These are phyloP conservation scores for Brienomyrus brachyistius DNA, from an alignment of 2,113 vertebrate species.

Conservation along the genomic window DNA sequence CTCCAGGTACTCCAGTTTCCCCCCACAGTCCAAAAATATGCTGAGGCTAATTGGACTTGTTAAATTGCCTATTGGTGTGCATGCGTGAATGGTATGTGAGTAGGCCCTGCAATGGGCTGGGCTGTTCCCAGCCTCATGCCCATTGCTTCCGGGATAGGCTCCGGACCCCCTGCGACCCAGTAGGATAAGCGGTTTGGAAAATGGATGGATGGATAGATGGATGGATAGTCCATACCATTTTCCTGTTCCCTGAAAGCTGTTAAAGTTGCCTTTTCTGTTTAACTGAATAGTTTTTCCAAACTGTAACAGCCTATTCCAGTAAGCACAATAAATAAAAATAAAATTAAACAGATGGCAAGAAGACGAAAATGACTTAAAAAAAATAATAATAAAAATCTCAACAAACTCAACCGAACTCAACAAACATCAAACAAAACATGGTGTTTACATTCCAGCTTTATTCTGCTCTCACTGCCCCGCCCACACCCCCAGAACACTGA, in stretches of 20 bases:
- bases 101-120: no score
- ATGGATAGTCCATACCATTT: not conserved
- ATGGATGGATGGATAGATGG: no score
- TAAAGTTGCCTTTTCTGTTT: not conserved
- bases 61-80: no score
- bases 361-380: conserved; percentile 11
- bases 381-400: not conserved
- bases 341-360: not conserved
- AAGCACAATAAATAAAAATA: not conserved
- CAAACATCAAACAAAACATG: not conserved
- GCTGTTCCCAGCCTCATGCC: no score
- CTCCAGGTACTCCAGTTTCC: no score
- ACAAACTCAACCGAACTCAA: not conserved
- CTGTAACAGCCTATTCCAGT: not conserved
- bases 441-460: not conserved
- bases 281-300: not conserved
- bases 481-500: not conserved
- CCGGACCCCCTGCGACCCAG: no score
- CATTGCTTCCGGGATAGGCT: no score
- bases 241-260: not conserved
- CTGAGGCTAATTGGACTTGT: no score
- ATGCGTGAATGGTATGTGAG: no score
- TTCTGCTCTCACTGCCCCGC: not conserved
- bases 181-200: no score
- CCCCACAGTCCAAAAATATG: no score